A percentile compares a stretch with the other conserved stretches of the same genome.
Conservation (phyloP, 1,140 invertebrate genomes). For the Euura lappo region DNA sequence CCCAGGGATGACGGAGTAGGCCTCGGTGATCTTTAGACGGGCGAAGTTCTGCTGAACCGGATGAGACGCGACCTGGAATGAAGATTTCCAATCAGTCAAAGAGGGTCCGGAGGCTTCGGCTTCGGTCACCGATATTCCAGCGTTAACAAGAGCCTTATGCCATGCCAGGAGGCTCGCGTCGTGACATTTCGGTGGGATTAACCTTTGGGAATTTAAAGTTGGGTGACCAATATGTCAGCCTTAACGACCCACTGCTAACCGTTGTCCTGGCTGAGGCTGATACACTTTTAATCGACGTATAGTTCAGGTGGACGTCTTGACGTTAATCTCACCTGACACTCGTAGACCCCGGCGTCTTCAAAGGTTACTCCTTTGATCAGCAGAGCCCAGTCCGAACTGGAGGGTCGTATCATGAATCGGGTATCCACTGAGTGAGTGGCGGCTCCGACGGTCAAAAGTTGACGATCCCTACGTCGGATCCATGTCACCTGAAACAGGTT, state of each 20-base stretch:
- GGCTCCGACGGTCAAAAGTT: slow-evolving; percentile 75
- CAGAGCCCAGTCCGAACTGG: slow-evolving; percentile 77
- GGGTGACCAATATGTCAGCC: neutral
- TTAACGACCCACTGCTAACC: neutral
- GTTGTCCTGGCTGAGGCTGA: too few relatives aligned
- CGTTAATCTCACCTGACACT: slow-evolving; percentile 70
- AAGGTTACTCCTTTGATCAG: slow-evolving; percentile 74
- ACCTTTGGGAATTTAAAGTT: too few relatives aligned
- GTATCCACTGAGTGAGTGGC: slow-evolving; percentile 76
- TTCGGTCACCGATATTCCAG: too few relatives aligned
- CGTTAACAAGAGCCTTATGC: too few relatives aligned
- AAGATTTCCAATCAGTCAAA: too few relatives aligned
- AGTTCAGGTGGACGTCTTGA: too few relatives aligned
- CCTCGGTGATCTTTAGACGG: slow-evolving; percentile 64
- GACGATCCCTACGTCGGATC: slow-evolving; percentile 73
- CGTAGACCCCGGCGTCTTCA: slow-evolving; percentile 77
- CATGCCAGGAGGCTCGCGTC: too few relatives aligned
- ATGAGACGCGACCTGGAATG: slow-evolving; percentile 50
- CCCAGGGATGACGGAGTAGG: slow-evolving; percentile 76
- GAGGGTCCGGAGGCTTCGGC: too few relatives aligned
- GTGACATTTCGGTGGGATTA: too few relatives aligned
- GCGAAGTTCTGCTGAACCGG: slow-evolving; percentile 52
- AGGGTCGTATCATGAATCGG: slow-evolving; percentile 79
- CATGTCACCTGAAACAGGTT: slow-evolving; percentile 68
- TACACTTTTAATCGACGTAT: too few relatives aligned